These are phyloP conservation scores for Lepidurus packardi DNA, from an alignment of 1,140 invertebrate species.

Conservation along the genomic window DNA sequence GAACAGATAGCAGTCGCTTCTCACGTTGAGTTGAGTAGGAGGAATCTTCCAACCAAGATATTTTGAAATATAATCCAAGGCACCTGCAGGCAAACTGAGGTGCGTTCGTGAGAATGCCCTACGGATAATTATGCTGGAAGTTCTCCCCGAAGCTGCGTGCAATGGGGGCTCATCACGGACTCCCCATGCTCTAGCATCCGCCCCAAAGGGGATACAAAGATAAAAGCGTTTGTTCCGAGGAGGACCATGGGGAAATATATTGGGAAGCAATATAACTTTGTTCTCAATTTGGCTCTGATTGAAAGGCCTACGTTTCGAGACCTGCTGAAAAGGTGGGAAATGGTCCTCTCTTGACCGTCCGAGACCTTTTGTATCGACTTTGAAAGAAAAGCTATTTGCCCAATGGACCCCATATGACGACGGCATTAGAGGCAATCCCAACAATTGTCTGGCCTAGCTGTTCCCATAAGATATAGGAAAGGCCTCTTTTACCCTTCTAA, in stretches of 20 bases:
- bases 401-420: background rate
- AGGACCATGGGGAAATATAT: background rate
- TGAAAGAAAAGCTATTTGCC: background rate
- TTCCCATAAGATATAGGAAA: background rate
- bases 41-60: background rate
- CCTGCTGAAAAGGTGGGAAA: background rate
- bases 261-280: background rate
- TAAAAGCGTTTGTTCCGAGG: background rate
- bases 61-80: background rate
- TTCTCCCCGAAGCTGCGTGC: background rate
- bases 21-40: background rate
- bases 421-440: conserved; percentile 1
- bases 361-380: background rate
- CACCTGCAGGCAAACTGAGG: background rate
- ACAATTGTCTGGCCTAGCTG: conserved; percentile 3
- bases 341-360: background rate
- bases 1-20: background rate
- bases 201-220: background rate
- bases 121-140: background rate
- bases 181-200: background rate
- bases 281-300: conserved; percentile 8
- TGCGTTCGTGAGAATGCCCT: conserved; percentile 9
- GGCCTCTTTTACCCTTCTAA: background rate
- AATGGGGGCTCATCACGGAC: background rate
- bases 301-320: background rate